A percentile compares a stretch with the other conserved stretches of the same genome.
Evolutionary conservation across 53 echinoderm and acorn worm genomes (phyloP).

Genomic region (Mesocentrotus franciscanus): DNA sequence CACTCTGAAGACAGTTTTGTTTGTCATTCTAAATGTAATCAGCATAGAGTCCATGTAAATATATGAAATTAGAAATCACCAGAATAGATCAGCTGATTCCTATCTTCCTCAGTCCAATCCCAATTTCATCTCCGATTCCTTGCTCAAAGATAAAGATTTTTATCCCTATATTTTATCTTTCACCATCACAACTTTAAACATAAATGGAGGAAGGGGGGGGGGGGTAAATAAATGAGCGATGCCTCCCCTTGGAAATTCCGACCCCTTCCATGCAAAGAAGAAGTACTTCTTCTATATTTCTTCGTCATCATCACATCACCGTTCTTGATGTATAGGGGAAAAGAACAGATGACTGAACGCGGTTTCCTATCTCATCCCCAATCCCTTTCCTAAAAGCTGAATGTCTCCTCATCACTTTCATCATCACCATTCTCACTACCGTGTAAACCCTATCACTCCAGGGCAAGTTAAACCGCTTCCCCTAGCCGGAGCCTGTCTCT

Average conservation of each 20-base stretch:
- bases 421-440: background rate
- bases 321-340: background rate
- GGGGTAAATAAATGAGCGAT: too few relatives aligned
- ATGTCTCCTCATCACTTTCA: background rate
- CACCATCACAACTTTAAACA: too few relatives aligned
- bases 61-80: too few relatives aligned
- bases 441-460: background rate
- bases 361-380: too few relatives aligned
- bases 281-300: too few relatives aligned
- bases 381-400: background rate
- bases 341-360: background rate
- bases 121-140: background rate
- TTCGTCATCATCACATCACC: background rate
- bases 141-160: background rate
- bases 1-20: too few relatives aligned
- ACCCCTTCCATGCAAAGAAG: too few relatives aligned
- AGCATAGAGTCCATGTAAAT: too few relatives aligned
- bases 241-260: too few relatives aligned
- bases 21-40: too few relatives aligned
- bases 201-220: too few relatives aligned
- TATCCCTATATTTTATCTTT: too few relatives aligned
- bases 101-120: background rate
- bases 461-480: background rate
- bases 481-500: background rate
- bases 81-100: background rate